A percentile compares a stretch with the other conserved stretches of the same genome.
Evolutionary conservation across 2,888 invertebrate species (phyloP).

Genomic region (Liodrosophila aerea): DNA sequence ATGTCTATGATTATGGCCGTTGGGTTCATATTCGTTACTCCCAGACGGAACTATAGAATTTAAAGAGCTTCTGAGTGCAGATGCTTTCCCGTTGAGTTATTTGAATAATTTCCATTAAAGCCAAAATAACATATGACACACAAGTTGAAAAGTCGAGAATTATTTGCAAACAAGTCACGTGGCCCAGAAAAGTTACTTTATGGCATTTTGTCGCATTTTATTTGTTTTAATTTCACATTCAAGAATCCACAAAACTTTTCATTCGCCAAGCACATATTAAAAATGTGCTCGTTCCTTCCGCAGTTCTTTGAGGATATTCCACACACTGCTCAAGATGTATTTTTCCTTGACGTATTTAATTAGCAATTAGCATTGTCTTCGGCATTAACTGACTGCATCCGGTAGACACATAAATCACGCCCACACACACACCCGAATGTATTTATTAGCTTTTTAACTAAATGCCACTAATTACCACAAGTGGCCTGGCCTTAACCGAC

Average conservation of each 20-base stretch:
- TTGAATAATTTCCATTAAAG: conserved; percentile 47
- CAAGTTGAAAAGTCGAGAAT: conserved; percentile 33
- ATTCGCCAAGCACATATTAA: conserved; percentile 10
- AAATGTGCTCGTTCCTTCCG: no score
- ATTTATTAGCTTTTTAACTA: conserved; percentile 70
- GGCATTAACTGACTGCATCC: conserved; percentile 30
- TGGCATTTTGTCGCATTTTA: conserved; percentile 41
- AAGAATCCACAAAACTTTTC: conserved; percentile 4
- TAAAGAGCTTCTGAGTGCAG: conserved; percentile 7
- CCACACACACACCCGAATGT: conserved; percentile 33
- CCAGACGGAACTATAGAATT: not conserved
- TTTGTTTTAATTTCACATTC: conserved; percentile 44
- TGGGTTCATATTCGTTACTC: not conserved
- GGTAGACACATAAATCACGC: conserved; percentile 56
- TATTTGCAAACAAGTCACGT: conserved; percentile 46
- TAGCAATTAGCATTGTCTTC: conserved; percentile 49
- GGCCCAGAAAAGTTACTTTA: conserved; percentile 31
- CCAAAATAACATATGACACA: not conserved
- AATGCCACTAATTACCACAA: conserved; percentile 68
- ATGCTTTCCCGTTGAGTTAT: conserved; percentile 10
- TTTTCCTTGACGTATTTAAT: conserved; percentile 32
- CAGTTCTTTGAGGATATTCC: not conserved
- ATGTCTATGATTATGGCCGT: conserved; percentile 15
- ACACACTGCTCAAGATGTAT: conserved; percentile 1
- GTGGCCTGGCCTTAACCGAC: conserved; percentile 59